Evolutionary conservation across 1,140 invertebrate species (phyloP).

Genomic region (Oscheius sp.): DNA sequence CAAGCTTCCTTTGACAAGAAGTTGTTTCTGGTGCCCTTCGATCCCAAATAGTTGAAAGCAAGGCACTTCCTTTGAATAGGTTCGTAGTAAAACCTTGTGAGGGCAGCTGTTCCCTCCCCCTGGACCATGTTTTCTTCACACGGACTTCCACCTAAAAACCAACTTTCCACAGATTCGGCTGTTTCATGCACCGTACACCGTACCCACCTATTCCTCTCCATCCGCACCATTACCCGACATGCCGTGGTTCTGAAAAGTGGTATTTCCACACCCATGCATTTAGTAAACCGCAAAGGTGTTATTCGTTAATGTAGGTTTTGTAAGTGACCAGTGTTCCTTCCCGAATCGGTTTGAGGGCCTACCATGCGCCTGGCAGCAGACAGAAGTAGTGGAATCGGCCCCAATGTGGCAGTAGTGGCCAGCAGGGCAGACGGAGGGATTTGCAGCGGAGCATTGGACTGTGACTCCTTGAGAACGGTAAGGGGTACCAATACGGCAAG

Average conservation of each 20-base stretch:
- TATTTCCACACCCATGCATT: background rate
- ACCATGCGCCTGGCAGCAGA: constrained; percentile 60
- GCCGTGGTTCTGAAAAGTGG: background rate
- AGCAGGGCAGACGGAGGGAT: constrained; percentile 48
- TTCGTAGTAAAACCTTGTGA: constrained; percentile 44
- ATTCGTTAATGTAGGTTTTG: background rate
- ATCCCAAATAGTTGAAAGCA: constrained; percentile 41
- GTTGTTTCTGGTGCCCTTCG: constrained; percentile 42
- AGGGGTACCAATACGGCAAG: constrained; percentile 49
- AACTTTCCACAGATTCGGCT: background rate
- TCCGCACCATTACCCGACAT: background rate
- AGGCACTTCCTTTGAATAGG: constrained; percentile 29
- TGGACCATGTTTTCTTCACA: constrained; percentile 39
- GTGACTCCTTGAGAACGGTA: constrained; percentile 50
- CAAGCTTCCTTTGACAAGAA: constrained; percentile 43
- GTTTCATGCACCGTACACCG: background rate
- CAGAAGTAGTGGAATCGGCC: constrained; percentile 48
- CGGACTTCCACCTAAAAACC: constrained; percentile 27
- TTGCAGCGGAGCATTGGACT: constrained; percentile 52
- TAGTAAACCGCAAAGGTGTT: background rate
- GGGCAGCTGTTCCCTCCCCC: constrained; percentile 31
- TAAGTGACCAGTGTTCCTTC: background rate
- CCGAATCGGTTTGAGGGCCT: background rate
- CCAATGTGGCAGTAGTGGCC: constrained; percentile 59
- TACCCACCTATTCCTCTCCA: background rate